Percentiles rank a stretch among this genome's conserved stretches.
phyloP scores from a whole-genome alignment of 2,113 vertebrate genomes.

The Ursus arctos region DNA sequence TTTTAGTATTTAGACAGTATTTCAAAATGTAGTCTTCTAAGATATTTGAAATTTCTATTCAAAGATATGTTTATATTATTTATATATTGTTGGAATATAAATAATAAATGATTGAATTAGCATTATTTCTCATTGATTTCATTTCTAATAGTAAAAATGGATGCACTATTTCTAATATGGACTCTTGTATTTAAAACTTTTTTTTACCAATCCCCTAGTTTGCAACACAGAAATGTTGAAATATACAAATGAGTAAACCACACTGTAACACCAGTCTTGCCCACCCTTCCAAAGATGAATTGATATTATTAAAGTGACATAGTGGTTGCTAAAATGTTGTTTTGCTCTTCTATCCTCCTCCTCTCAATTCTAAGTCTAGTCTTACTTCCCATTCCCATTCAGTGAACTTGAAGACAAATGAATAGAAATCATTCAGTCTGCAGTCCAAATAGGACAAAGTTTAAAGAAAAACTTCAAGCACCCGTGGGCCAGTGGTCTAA shows the following conservation, averaged over 20 bases:
- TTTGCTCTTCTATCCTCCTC: not conserved
- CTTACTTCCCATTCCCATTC: not conserved
- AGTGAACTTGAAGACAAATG: not conserved
- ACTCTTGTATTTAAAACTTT: constrained; percentile 10
- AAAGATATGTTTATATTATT: not conserved
- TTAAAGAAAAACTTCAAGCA: constrained; percentile 7
- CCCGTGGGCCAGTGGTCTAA: not conserved
- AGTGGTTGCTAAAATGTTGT: not conserved
- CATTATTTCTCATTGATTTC: constrained; percentile 10
- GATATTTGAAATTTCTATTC: constrained; percentile 5
- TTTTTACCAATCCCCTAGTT: not conserved
- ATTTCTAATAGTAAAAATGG: constrained; percentile 41
- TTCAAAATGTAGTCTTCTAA: constrained; percentile 28
- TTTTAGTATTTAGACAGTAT: constrained; percentile 4
- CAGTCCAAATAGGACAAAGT: not conserved
- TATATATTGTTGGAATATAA: not conserved
- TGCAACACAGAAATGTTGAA: constrained; percentile 27
- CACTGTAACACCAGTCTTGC: not conserved
- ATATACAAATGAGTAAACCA: not conserved
- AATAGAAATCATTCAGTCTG: not conserved
- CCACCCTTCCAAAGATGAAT: not conserved
- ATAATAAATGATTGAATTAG: not conserved
- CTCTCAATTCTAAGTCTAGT: not conserved
- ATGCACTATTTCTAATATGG: not conserved
- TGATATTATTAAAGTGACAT: not conserved